These are phyloP conservation scores for Platanista minor DNA, from an alignment of 2,113 vertebrate species.

Conservation along the genomic window DNA sequence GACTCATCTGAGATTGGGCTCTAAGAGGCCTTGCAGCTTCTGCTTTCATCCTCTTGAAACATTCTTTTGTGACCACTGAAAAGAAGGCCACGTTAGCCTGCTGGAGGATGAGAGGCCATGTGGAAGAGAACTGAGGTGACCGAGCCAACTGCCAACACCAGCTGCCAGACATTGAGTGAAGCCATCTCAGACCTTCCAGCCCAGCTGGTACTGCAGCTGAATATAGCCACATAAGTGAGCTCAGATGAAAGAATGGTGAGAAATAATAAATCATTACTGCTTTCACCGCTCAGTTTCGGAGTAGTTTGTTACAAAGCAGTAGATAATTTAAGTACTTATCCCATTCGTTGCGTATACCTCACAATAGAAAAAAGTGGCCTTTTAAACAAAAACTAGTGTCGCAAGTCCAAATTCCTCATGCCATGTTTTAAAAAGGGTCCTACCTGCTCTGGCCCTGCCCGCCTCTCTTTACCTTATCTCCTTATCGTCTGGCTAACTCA, in stretches of 20 bases:
- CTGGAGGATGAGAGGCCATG: no score
- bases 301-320: background rate
- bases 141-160: background rate
- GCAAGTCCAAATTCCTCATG: background rate
- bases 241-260: background rate
- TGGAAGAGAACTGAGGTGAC: background rate
- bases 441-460: rapidly evolving
- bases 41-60: background rate
- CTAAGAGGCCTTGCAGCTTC: background rate
- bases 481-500: background rate
- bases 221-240: background rate
- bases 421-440: background rate
- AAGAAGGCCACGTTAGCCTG: background rate
- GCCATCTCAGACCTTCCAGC: background rate
- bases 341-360: background rate
- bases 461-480: no score
- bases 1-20: background rate
- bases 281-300: background rate
- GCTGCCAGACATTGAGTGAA: background rate
- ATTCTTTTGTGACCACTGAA: background rate
- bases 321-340: background rate
- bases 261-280: background rate
- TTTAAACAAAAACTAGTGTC: background rate
- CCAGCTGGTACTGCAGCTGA: background rate
- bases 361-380: background rate